Conservation (phyloP, 2,797 vertebrate genomes). For the Neoniphon sammara region DNA sequence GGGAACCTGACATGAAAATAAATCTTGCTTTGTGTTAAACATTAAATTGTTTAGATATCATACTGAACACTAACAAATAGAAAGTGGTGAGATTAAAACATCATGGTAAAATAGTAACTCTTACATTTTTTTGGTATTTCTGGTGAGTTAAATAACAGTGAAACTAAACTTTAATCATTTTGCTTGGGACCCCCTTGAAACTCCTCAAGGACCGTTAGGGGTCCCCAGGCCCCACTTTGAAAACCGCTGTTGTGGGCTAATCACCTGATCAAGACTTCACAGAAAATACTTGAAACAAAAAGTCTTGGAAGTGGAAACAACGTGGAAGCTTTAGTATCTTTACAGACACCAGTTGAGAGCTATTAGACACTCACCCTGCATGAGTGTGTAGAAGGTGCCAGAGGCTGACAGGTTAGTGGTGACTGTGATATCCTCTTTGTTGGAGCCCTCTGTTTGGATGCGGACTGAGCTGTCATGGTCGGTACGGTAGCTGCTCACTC, state of each 20-base stretch:
- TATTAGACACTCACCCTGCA: constrained; percentile 88
- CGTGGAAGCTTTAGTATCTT: not conserved
- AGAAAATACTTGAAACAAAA: not conserved
- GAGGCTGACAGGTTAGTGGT: constrained; percentile 98
- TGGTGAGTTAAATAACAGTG: too few relatives aligned
- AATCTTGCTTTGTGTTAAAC: too few relatives aligned
- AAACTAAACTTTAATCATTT: too few relatives aligned
- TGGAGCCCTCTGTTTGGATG: constrained; percentile 93
- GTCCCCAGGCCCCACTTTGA: too few relatives aligned
- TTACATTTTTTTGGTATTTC: too few relatives aligned
- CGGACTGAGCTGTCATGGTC: constrained; percentile 93
- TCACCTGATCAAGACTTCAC: not conserved
- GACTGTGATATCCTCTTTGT: constrained; percentile 95
- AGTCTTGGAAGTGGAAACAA: not conserved
- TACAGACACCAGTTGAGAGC: constrained; percentile 25
- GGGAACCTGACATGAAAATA: too few relatives aligned
- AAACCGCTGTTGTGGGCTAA: not conserved
- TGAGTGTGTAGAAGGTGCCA: constrained; percentile 95
- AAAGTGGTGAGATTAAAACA: too few relatives aligned
- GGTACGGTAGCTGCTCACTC: constrained; percentile 95
- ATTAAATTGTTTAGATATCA: too few relatives aligned
- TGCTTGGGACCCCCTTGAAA: too few relatives aligned
- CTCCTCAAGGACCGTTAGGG: too few relatives aligned
- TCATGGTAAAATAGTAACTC: too few relatives aligned
- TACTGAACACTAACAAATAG: too few relatives aligned